Conservation (phyloP, 2,113 vertebrate species). For the Siniperca knerii region DNA sequence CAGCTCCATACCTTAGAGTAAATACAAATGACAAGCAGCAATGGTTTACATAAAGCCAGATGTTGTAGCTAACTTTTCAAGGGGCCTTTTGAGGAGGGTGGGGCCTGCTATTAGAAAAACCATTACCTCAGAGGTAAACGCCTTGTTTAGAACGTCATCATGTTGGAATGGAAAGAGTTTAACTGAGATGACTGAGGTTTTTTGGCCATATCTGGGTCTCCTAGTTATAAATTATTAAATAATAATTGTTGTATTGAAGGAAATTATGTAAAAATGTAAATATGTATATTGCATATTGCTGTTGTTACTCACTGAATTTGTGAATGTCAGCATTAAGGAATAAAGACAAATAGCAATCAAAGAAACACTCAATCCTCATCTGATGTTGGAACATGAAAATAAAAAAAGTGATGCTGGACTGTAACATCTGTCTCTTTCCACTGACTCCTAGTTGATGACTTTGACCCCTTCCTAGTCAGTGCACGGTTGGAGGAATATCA, state of each 20-base stretch:
- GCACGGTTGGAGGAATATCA: neutral
- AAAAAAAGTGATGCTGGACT: neutral
- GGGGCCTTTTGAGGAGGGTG: constrained; percentile 29
- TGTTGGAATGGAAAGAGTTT: constrained; percentile 21
- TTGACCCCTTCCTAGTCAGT: neutral
- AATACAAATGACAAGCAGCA: constrained; percentile 55
- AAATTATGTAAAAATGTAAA: neutral
- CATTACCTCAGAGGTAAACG: constrained; percentile 58
- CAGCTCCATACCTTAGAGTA: constrained; percentile 38
- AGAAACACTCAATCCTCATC: neutral
- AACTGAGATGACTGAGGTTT: neutral
- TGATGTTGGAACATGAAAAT: neutral
- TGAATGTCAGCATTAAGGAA: neutral
- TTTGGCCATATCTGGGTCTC: neutral
- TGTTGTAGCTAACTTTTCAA: constrained; percentile 43
- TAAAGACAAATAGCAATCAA: neutral
- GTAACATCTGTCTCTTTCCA: neutral
- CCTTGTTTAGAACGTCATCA: constrained; percentile 25
- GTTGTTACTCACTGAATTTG: neutral
- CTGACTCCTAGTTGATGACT: neutral
- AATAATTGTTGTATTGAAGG: neutral
- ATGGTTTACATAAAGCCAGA: constrained; percentile 59
- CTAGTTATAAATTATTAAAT: neutral
- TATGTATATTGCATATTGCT: neutral
- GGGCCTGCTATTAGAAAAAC: constrained; percentile 38